Evolutionary conservation across 2,888 invertebrate genomes (phyloP), one percentile per base, ranked within the genome.

Genomic region (Stenodera caucasica): DNA sequence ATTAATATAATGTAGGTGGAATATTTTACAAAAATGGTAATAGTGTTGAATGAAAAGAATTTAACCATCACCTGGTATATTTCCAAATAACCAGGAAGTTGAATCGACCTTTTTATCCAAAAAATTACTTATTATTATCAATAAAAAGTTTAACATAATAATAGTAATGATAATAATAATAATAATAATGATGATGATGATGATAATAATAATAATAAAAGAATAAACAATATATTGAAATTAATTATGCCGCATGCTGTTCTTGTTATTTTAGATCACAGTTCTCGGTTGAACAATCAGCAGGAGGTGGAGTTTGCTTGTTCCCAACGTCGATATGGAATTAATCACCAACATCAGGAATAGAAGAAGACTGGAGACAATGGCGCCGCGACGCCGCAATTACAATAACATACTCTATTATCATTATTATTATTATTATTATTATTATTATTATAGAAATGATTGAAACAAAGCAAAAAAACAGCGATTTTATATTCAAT

Each of bases 211-310:
- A n/a, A n/a, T n/a, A 29, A 64, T 58, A 70, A 68, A 67, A 64
- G 67, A 70, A 66, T 70, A 71, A 68, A 69, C 72, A 70, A 60
- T 55, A 35, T 59, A 76, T 77, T 76, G 75, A 76, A 77, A 78
- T 77, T 78, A 77, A 77, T 77, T 77, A 76, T 71, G 71, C 63
- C 73, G 74, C 77, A 75, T 71, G 77, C 78, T 77, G 78, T 72
- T 78, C 75, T 75, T 75, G 77, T 77, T 77, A 77, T 78, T 78
- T 77, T 73, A 75, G 75, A 72, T 74, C 73, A 71, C 72, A 73
- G 75, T 72, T 70, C 72, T 70, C 70, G 73, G 75, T 72, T 72
- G 71, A 68, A 67, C 62, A 60, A 73, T 56, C 76, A 55, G 70
- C 71, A 69, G 76, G 75, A 64, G 72, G 69, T 70, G 68, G 68